A percentile compares a stretch with the other conserved stretches of the same genome.
phyloP scores from a whole-genome alignment of 30 jellyfish, hydroid and myxozoan species.

The Pelagia noctiluca region DNA sequence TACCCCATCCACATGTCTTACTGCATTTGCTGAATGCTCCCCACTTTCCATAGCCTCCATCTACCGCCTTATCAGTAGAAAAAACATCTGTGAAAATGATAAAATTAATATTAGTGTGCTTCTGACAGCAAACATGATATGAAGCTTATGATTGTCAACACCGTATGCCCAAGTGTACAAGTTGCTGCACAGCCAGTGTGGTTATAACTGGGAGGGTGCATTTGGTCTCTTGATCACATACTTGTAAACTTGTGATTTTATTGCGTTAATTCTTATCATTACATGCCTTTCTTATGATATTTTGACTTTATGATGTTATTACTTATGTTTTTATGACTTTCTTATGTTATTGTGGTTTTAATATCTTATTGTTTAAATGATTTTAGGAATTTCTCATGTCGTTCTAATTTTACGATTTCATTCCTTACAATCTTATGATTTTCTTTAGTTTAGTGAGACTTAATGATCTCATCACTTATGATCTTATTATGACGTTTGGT shows the following conservation, averaged over 20 bases:
- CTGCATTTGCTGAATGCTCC: slow-evolving; percentile 21
- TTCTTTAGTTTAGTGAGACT: background rate
- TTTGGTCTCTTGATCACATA: too few relatives aligned
- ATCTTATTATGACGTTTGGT: background rate
- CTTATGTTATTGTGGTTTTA: too few relatives aligned
- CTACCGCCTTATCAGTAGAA: background rate
- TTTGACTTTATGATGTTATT: too few relatives aligned
- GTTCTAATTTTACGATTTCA: too few relatives aligned
- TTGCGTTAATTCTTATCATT: too few relatives aligned
- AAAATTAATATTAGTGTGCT: background rate
- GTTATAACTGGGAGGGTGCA: background rate
- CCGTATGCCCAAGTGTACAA: background rate
- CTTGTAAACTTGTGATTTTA: too few relatives aligned
- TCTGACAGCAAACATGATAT: background rate
- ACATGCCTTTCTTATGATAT: too few relatives aligned
- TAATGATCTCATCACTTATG: background rate
- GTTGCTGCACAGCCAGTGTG: background rate
- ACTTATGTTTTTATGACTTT: too few relatives aligned
- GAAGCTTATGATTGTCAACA: background rate
- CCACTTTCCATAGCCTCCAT: slow-evolving; percentile 31
- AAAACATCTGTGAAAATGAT: background rate
- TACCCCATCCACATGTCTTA: slow-evolving; percentile 31
- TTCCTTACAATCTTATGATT: background rate
- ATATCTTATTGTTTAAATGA: too few relatives aligned
- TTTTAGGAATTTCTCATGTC: too few relatives aligned